Base-by-base conservation (phyloP, 2,888 invertebrate species). In the Euzetes globulus region DNA sequence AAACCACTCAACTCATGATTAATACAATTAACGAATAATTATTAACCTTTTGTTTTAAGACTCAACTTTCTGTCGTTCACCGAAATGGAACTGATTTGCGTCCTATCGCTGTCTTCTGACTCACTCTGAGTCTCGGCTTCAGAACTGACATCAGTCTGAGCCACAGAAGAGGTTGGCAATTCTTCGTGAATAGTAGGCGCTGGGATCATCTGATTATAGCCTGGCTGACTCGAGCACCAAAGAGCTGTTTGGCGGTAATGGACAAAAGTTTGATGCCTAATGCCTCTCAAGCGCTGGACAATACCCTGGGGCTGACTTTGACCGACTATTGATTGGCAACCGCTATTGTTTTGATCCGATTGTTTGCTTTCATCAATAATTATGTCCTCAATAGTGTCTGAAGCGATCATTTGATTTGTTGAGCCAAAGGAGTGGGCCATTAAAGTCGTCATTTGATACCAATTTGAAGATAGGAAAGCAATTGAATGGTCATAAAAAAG, bases 361-460 rank as follows among this genome's bases (percentile, higher is more conserved):
- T 63, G 27, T 15, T 29, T 19, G 27, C 63, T 63, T 63, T 63
- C 27, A 60, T 60, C 19, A 29, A 19, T 29, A 37, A 25, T 63
- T 29, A 60, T 60, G 60, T 60, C 60, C 4, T 17, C 19, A 27
- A 17, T 27, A 60, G 17, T 60, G 25, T 25, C 27, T 15, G 60
- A 60, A 60, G 6, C 52, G 27, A 33, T 63, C 17, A 27, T 33
- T 27, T 63, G 60, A 15, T 60, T 60, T 22, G 60, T 60, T 29
- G 60, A 27, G 60, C 60, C 29, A 27, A 60, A 17, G 19, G 60
- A 60, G 17, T 63, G 63, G 22, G 63, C 63, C 63, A 63, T 63
- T 29, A 63, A 17, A 29, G 63, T 33, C 63, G 63, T 63, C 63
- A 63, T 63, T 63, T 63, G 60, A 63, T 27, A 63, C n/a, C 25